Evolutionary conservation across 2,888 invertebrate genomes (phyloP).

Genomic region (Listrodromus nycthemerus): DNA sequence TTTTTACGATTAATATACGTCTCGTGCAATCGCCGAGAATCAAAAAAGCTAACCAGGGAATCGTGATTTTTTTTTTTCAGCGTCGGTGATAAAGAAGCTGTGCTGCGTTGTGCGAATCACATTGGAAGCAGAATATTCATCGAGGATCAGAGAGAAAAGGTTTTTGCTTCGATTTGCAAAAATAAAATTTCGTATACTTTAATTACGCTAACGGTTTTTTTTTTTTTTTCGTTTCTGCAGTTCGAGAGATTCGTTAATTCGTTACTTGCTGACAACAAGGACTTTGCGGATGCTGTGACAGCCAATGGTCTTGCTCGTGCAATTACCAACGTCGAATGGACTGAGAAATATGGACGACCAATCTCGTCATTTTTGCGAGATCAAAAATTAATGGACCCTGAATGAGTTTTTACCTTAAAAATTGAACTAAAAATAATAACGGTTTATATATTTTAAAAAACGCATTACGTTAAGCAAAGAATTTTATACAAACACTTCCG

Average conservation of each 20-base stretch:
- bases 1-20: too few species aligned
- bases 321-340: slow-evolving; percentile 47
- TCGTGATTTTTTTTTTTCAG: background rate
- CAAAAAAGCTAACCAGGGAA: background rate
- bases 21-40: background rate
- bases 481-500: background rate
- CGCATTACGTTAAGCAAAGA: background rate
- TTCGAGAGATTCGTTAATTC: slow-evolving; percentile 27
- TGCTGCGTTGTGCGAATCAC: slow-evolving; percentile 1
- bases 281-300: slow-evolving; percentile 18
- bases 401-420: too few species aligned
- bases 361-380: slow-evolving; percentile 6
- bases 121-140: slow-evolving; percentile 13
- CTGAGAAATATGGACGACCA: slow-evolving; percentile 3
- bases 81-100: background rate
- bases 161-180: background rate
- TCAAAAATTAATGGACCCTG: background rate
- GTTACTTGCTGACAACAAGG: slow-evolving; percentile 8
- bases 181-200: background rate
- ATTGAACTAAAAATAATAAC: too few species aligned
- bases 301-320: slow-evolving; percentile 5
- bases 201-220: background rate
- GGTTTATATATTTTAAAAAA: background rate
- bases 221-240: background rate
- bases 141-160: slow-evolving; percentile 23